These are phyloP conservation scores for Teleopsis dalmanni DNA, from an alignment of 1,140 invertebrate species.

Conservation along the genomic window DNA sequence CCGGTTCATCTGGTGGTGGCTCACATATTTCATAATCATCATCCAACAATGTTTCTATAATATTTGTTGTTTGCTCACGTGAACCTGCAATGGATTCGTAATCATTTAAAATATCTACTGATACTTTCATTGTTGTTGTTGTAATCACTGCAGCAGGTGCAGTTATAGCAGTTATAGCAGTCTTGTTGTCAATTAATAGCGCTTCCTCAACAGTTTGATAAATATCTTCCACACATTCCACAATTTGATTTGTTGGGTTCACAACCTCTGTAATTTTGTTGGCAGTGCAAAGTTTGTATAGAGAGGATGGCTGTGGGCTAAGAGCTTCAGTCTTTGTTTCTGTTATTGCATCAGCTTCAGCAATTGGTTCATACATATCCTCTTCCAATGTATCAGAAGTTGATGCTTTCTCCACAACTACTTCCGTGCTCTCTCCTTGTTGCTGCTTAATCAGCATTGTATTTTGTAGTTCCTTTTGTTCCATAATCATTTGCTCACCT, in stretches of 20 bases:
- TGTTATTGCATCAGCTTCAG: constrained; percentile 8
- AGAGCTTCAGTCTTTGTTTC: constrained; percentile 25
- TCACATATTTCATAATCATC: constrained; percentile 38
- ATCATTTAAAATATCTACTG: constrained; percentile 28
- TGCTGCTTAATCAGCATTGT: not conserved
- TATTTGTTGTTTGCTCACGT: constrained; percentile 14
- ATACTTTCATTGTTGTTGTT: too few relatives aligned
- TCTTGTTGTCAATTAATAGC: too few relatives aligned
- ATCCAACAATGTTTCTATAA: not conserved
- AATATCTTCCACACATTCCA: constrained; percentile 20
- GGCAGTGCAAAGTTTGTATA: constrained; percentile 11
- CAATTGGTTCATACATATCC: constrained; percentile 35
- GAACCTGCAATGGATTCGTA: constrained; percentile 38
- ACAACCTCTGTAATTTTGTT: not conserved
- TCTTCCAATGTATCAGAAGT: constrained; percentile 11
- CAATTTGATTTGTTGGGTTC: not conserved
- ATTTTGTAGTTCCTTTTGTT: constrained; percentile 24
- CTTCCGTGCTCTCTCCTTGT: not conserved
- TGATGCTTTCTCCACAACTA: not conserved
- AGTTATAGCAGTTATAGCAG: not conserved
- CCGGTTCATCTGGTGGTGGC: constrained; percentile 17
- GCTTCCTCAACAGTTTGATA: constrained; percentile 35
- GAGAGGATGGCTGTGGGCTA: constrained; percentile 18
- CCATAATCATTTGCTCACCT: constrained; percentile 32
- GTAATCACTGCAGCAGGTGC: not conserved